Evolutionary conservation across 1,140 invertebrate species (phyloP).

Genomic region (Lycorma delicatula): DNA sequence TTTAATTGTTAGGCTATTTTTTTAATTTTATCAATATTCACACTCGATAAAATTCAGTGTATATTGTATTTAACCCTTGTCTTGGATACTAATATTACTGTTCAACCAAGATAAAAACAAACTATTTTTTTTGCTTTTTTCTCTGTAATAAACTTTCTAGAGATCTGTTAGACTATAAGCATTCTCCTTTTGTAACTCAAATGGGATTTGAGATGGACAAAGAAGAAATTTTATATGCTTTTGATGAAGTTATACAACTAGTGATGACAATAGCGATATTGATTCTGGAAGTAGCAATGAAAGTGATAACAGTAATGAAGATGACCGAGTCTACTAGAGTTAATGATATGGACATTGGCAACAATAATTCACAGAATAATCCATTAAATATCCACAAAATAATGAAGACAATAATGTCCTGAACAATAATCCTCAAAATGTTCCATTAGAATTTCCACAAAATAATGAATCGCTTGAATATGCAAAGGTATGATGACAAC

Average conservation of each 20-base stretch:
- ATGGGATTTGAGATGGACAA: no score
- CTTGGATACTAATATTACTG: background rate
- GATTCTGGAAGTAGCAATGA: background rate
- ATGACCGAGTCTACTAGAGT: background rate
- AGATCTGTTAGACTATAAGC: no score
- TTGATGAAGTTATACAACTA: background rate
- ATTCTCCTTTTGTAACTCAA: no score
- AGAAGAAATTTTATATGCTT: background rate
- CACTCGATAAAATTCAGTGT: no score
- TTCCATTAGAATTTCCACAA: background rate
- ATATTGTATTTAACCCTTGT: no score
- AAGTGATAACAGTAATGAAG: background rate
- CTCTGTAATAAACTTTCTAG: background rate
- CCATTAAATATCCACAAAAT: background rate
- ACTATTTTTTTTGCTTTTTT: background rate
- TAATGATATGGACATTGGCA: background rate
- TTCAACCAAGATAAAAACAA: no score
- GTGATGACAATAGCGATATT: background rate
- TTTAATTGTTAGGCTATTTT: no score
- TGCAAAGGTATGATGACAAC: background rate
- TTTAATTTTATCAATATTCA: no score
- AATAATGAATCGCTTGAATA: background rate
- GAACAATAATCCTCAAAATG: background rate
- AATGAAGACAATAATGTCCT: background rate
- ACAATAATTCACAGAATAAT: background rate